Base-by-base conservation (phyloP, 2,797 vertebrate genomes). In the Parotocinclus haroldoi region DNA sequence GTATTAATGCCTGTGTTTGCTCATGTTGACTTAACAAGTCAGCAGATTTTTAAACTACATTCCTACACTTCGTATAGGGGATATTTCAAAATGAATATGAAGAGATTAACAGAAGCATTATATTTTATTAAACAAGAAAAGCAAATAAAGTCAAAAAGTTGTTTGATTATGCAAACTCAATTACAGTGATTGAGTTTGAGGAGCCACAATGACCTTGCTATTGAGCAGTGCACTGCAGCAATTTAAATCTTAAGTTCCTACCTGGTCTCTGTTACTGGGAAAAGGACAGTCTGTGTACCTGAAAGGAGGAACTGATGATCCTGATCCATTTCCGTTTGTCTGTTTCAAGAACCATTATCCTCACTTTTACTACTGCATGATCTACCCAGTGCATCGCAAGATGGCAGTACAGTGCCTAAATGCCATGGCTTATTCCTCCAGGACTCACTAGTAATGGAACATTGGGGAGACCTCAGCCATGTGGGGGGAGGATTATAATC, bases 351-450 rank as follows among this genome's bases (percentile, higher is more conserved):
- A 98, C 79, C 63, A 90, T 86, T 11, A 71, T 84, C 10, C 90
- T 89, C 12, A 89, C 86, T 0, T 85, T 84, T 49, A 84, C 76
- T 4, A 89, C 88, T 1, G 95, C 94, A 0, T 96, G 95, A 16
- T 91, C 93, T 10, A 92, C 91, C 94, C 95, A 98, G 78, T 98
- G 96, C 27, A 93, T 98, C 38, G 88, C 93, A 58, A 98, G 74
- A 59, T 98, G 95, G 95, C 94, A 0, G 96, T 96, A 73, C 96
- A 94, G 36, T 87, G 68, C 82, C 98, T 98, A 80, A 94, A 78
- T 55, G 96, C 95, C 45, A 98, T 91, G 0, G 94, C 88, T 86
- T 98, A 96, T 12, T 92, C 86, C 13, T 93, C 92, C 71, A 98
- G 81, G 18, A 93, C 85, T 94, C 94, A 98, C 0, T 76, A 83